These are phyloP conservation scores for Serrognathus titanus DNA, from an alignment of 2,888 invertebrate genomes.

Conservation along the genomic window DNA sequence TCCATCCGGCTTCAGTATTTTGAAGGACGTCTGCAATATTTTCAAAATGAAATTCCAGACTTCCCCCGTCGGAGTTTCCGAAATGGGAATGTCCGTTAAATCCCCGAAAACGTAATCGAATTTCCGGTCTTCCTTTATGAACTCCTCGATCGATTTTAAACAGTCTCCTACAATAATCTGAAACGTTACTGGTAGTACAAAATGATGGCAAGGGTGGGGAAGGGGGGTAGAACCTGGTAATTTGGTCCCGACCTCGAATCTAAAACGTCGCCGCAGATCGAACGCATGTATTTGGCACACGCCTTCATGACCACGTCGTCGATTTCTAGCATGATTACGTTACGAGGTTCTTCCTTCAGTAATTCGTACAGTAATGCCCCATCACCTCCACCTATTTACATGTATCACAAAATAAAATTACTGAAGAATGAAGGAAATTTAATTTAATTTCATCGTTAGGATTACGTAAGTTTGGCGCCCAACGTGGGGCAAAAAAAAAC, in stretches of 20 bases:
- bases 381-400: slow-evolving; percentile 77
- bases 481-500: too few species aligned
- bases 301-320: slow-evolving; percentile 88
- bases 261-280: slow-evolving; percentile 83
- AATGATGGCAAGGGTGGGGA: background rate
- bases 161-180: slow-evolving; percentile 90
- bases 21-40: slow-evolving; percentile 76
- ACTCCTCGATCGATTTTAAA: slow-evolving; percentile 76
- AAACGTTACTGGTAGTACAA: background rate
- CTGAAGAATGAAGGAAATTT: too few species aligned
- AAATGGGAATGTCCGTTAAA: slow-evolving; percentile 89
- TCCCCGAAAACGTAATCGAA: slow-evolving; percentile 94
- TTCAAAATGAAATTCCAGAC: slow-evolving; percentile 86
- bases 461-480: too few species aligned
- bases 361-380: slow-evolving; percentile 90
- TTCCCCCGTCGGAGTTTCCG: slow-evolving; percentile 75
- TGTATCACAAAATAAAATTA: background rate
- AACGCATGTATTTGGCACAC: slow-evolving; percentile 77
- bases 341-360: slow-evolving; percentile 83
- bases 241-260: slow-evolving; percentile 73
- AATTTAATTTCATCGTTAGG: too few species aligned
- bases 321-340: slow-evolving; percentile 91
- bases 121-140: slow-evolving; percentile 71
- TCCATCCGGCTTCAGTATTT: slow-evolving; percentile 75
- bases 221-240: slow-evolving; percentile 63